Evolutionary conservation across 2,113 vertebrate species (phyloP).

Genomic region (Epinephelus cyanopodus): DNA sequence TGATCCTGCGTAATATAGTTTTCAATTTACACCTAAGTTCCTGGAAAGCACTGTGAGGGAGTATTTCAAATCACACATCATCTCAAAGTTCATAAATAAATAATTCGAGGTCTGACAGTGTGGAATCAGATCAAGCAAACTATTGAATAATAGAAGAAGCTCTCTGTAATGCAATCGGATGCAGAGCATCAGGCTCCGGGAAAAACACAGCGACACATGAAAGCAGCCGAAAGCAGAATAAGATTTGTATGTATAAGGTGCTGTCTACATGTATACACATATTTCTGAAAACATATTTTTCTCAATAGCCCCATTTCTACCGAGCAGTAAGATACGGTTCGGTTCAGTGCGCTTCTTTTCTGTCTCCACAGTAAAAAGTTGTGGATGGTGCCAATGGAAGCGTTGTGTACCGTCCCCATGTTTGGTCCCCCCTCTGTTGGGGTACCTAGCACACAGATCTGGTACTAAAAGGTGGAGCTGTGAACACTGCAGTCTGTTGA

Average conservation of each 20-base stretch:
- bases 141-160: constrained; percentile 73
- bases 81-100: constrained; percentile 67
- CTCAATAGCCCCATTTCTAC: too few relatives aligned
- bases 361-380: too few relatives aligned
- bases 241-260: constrained; percentile 2
- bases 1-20: constrained; percentile 9
- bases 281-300: too few relatives aligned
- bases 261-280: constrained; percentile 2
- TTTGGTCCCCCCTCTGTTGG: too few relatives aligned
- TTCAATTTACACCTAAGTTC: constrained; percentile 27
- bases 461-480: too few relatives aligned
- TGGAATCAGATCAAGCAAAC: constrained; percentile 70
- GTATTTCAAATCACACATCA: constrained; percentile 41
- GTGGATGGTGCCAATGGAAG: too few relatives aligned
- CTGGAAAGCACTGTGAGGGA: constrained; percentile 34
- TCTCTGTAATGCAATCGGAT: constrained; percentile 61
- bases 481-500: too few relatives aligned
- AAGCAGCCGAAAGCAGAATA: constrained; percentile 48
- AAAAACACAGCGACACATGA: constrained; percentile 37
- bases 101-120: constrained; percentile 61
- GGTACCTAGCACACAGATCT: too few relatives aligned
- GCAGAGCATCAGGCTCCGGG: constrained; percentile 9
- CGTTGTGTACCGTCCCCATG: too few relatives aligned
- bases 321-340: too few relatives aligned
- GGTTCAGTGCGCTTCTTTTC: too few relatives aligned